Conservation (phyloP, 2,888 invertebrate genomes). For the Pelosia muscerda region DNA sequence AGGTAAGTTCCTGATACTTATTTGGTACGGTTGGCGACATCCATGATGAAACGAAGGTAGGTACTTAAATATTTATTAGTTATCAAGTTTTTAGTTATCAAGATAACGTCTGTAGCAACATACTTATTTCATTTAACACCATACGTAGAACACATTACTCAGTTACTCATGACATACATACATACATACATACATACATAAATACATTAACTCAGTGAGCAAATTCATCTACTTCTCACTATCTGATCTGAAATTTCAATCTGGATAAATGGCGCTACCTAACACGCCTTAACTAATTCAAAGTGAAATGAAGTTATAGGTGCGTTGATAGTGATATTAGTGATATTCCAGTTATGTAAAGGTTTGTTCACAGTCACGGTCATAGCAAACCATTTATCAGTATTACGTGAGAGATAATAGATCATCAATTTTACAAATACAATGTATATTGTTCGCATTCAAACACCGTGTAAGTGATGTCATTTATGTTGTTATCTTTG, state of each 20-base stretch:
- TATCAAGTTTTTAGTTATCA: too few species aligned
- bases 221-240: neutral
- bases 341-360: neutral
- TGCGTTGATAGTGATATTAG: neutral
- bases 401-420: constrained; percentile 4
- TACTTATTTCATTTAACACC: neutral
- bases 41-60: neutral
- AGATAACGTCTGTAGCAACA: too few species aligned
- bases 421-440: neutral
- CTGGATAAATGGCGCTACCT: too few species aligned
- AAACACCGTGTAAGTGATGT: neutral
- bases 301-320: neutral
- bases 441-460: constrained; percentile 4
- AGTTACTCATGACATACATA: too few species aligned
- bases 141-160: too few species aligned
- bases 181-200: too few species aligned
- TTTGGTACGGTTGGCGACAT: neutral
- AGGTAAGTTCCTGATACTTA: constrained; percentile 16
- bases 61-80: too few species aligned
- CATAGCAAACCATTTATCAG: constrained; percentile 3
- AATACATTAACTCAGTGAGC: neutral
- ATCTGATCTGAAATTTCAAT: neutral
- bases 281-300: neutral
- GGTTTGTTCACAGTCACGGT: neutral
- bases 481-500: neutral